phyloP scores from a whole-genome alignment of 2,888 invertebrate genomes.

The Drosophila limbata region DNA sequence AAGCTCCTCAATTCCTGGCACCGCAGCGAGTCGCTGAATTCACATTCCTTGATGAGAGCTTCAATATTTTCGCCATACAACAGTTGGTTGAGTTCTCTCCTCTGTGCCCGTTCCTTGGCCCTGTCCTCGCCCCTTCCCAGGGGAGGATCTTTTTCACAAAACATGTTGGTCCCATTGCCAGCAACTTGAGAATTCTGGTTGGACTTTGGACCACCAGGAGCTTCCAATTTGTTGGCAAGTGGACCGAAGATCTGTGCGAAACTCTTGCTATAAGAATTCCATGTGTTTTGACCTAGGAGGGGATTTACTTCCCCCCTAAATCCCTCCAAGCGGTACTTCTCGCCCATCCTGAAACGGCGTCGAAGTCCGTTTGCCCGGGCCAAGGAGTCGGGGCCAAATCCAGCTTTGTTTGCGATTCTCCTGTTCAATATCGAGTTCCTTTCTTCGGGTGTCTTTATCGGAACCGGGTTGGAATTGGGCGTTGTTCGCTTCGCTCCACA shows the following conservation, averaged over 20 bases:
- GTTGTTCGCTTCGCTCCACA: not conserved
- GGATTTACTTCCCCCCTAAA: not conserved
- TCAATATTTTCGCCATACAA: not conserved
- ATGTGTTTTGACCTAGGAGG: not conserved
- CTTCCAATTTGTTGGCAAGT: not conserved
- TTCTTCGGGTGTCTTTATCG: fast-evolving
- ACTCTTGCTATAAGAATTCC: not conserved
- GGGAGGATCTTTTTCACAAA: not conserved
- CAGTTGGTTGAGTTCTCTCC: not conserved
- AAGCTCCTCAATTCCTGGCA: not conserved
- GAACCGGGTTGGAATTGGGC: not conserved
- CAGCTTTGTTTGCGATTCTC: conserved; percentile 1
- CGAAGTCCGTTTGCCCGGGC: conserved; percentile 33
- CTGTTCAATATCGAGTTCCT: not conserved
- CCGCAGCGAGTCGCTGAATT: not conserved
- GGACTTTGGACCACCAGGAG: not conserved
- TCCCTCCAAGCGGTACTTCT: not conserved
- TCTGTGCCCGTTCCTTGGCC: not conserved
- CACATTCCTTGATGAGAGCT: not conserved
- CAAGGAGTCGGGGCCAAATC: conserved; percentile 30
- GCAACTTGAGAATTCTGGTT: not conserved
- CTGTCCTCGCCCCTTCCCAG: not conserved
- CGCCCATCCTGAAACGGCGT: conserved; percentile 14
- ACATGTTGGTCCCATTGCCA: not conserved
- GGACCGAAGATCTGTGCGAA: conserved; percentile 2